Evolutionary conservation across 2,888 invertebrate species (phyloP).

Genomic region (Ischnura elegans): DNA sequence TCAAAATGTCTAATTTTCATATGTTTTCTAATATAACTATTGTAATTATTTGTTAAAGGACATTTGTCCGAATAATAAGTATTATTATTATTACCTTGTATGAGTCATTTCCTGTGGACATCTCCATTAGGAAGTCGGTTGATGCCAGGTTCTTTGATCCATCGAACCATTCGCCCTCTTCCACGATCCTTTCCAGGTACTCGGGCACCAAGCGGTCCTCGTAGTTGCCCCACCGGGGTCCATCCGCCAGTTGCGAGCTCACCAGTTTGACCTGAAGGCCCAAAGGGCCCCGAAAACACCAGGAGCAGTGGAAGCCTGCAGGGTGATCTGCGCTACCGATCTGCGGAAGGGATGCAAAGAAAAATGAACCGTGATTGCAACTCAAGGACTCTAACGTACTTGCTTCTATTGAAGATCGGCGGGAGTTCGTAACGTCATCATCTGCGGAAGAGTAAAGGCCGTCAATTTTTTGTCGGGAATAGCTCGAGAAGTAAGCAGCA

Average conservation of each 20-base stretch:
- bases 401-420: too few species aligned
- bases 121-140: background rate
- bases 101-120: background rate
- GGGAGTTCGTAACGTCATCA: too few species aligned
- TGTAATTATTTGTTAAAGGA: too few species aligned
- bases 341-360: too few species aligned
- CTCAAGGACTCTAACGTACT: too few species aligned
- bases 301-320: constrained; percentile 75
- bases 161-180: background rate
- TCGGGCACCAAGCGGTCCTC: constrained; percentile 72
- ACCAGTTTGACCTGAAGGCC: constrained; percentile 73
- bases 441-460: too few species aligned
- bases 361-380: too few species aligned
- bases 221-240: constrained; percentile 74
- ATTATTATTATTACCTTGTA: background rate
- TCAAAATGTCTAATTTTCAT: too few species aligned
- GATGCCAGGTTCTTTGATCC: background rate
- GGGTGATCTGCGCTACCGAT: constrained; percentile 71
- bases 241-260: constrained; percentile 73
- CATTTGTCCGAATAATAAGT: too few species aligned
- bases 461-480: too few species aligned
- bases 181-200: constrained; percentile 71
- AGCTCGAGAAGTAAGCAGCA: too few species aligned
- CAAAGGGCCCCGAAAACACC: constrained; percentile 73
- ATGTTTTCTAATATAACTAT: too few species aligned